phyloP scores from a whole-genome alignment of 1,140 invertebrate genomes.

The Scaptodrosophila lebanonensis region DNA sequence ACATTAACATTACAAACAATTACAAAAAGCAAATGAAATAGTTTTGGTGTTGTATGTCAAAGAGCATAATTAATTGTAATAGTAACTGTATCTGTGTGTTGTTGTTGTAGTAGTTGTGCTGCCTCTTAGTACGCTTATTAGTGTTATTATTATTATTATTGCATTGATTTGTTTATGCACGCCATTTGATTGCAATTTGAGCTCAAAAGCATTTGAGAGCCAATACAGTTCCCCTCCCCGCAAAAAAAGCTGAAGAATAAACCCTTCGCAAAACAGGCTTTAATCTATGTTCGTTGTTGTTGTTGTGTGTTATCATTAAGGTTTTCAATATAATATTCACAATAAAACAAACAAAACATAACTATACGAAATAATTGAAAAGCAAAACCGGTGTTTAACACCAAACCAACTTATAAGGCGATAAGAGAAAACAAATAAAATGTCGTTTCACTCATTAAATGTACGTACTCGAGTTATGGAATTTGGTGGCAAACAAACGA shows the following conservation, averaged over 20 bases:
- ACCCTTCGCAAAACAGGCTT: conserved; percentile 44
- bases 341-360: conserved; percentile 14
- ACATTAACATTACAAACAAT: conserved; percentile 18
- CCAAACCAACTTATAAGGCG: conserved; percentile 32
- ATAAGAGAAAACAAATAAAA: conserved; percentile 18
- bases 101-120: conserved; percentile 46
- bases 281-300: conserved; percentile 58
- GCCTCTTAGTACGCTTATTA: conserved; percentile 11
- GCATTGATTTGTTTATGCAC: conserved; percentile 34
- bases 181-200: neutral
- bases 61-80: conserved; percentile 43
- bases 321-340: conserved; percentile 22
- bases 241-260: too few relatives aligned
- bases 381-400: conserved; percentile 72
- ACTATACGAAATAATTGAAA: conserved; percentile 54
- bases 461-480: too few relatives aligned
- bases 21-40: conserved; percentile 35
- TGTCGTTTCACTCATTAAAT: too few relatives aligned
- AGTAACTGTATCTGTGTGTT: conserved; percentile 58
- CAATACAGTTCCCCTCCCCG: too few relatives aligned
- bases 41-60: conserved; percentile 75
- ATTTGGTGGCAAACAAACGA: conserved; percentile 43
- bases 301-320: conserved; percentile 48
- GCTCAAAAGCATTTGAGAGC: too few relatives aligned
- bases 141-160: conserved; percentile 27